Base-by-base conservation (phyloP, 2,888 invertebrate genomes). In the Suillia variegata region DNA sequence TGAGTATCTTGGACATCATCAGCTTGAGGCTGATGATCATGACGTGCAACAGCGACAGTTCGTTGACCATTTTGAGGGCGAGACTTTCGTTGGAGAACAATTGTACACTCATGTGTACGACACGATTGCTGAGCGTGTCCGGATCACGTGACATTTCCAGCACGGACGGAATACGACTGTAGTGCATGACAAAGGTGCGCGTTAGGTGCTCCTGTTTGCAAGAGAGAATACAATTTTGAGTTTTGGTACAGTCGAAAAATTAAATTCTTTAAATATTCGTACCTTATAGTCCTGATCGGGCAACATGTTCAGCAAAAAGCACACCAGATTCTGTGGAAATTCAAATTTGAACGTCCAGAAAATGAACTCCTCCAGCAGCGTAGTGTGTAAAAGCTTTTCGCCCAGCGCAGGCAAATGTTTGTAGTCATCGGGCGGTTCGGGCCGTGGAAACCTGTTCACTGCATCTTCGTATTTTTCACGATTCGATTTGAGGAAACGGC, bases 311-410 rank as follows among this genome's bases (percentile, higher is more conserved):
- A 98, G 87, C 62, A 98, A 83, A 67, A 98, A 88, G 77, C 97
- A 98, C 55, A 98, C 97, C 58, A 98, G 87, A 79, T 95, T 96
- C 83, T 98, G 96, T 1, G 98, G 98, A 84, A 98, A 98, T 82
- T 98, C 96, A 82, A 93, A 96, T 79, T 94, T 94, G 62, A 98
- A 95, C 20, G 95, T 96, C 98, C 98, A 98, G 84, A 98, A 98
- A 70, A 98, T 93, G 67, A 98, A 87, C 84, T 98, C 98, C 81
- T 98, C 97, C 18, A 96, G 85, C 65, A 96, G 87, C 0, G 93
- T 94, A 70, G 87, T 88, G 82, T 96, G 95, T 31, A 88, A 87
- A 38, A 96, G 84, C 26, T 89, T 87, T 67, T 91, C 89, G 73
- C 92, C 90, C 56, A 94, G 81, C 0, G 93, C 91, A 1, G 91